These are phyloP conservation scores for Phataginus tetradactyla DNA, from an alignment of 2,797 vertebrate genomes.

Conservation along the genomic window DNA sequence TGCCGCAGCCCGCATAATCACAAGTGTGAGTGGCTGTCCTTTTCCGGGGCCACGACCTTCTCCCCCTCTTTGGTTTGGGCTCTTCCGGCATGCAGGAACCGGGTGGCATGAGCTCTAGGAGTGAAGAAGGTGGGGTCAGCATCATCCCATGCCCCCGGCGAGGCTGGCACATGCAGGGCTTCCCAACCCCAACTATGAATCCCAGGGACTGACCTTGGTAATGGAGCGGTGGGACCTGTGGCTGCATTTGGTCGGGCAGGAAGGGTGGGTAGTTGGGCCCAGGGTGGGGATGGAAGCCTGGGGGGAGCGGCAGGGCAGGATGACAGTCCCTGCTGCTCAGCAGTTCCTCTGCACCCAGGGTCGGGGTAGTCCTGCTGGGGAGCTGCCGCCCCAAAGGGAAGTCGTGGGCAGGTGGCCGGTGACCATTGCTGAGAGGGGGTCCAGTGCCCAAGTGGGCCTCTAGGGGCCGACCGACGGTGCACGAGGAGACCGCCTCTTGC, in stretches of 20 bases:
- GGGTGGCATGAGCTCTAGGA: constrained; percentile 92
- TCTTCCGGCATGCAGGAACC: constrained; percentile 93
- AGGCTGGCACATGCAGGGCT: constrained; percentile 15
- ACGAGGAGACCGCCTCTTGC: constrained; percentile 90
- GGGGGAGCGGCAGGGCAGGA: constrained; percentile 88
- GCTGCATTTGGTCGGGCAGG: constrained; percentile 90
- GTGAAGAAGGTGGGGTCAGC: constrained; percentile 84
- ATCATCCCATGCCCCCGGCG: constrained; percentile 11
- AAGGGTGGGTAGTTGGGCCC: constrained; percentile 90
- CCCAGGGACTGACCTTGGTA: constrained; percentile 94
- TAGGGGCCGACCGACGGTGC: constrained; percentile 87
- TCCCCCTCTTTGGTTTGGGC: constrained; percentile 95
- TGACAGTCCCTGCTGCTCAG: constrained; percentile 92
- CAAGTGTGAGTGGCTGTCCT: constrained; percentile 97
- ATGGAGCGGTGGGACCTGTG: constrained; percentile 87
- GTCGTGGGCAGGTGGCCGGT: constrained; percentile 87
- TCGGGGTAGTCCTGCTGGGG: constrained; percentile 89
- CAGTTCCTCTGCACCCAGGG: constrained; percentile 92
- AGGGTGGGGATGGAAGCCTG: constrained; percentile 91
- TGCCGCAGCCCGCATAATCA: constrained; percentile 97
- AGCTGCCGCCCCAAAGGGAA: constrained; percentile 89
- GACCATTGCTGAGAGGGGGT: constrained; percentile 87
- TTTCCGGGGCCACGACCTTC: constrained; percentile 97
- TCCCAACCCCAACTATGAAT: constrained; percentile 65
- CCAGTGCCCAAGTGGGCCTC: constrained; percentile 87